Evolutionary conservation across 2,113 vertebrate genomes (phyloP).

Genomic region (Toxostoma redivivum): DNA sequence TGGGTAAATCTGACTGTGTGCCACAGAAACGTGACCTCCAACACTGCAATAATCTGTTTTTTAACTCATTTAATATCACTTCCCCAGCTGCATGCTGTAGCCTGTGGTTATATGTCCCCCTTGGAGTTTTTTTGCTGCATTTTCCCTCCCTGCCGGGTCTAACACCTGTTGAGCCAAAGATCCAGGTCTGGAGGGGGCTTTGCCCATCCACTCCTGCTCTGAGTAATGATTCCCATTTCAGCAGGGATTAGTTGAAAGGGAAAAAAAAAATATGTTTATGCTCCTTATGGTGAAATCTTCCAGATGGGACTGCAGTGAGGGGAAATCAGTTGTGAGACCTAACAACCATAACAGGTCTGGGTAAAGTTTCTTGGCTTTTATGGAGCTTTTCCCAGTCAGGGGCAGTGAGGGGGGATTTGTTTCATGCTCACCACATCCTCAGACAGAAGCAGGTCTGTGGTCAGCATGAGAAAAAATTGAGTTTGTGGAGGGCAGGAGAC

Average conservation of each 20-base stretch:
- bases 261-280: background rate
- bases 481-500: background rate
- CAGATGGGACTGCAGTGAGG: conserved; percentile 22
- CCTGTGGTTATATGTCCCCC: background rate
- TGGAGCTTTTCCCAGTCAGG: background rate
- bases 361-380: conserved; percentile 18
- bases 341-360: background rate
- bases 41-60: background rate
- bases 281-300: conserved; percentile 17
- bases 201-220: background rate
- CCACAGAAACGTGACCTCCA: accelerated
- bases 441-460: background rate
- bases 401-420: background rate
- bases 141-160: background rate
- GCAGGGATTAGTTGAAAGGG: background rate
- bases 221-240: background rate
- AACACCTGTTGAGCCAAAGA: background rate
- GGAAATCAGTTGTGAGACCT: conserved; percentile 16
- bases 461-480: background rate
- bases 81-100: background rate
- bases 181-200: background rate
- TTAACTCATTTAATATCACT: background rate
- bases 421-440: background rate
- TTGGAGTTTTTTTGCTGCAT: background rate
- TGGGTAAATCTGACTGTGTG: background rate